phyloP scores from a whole-genome alignment of 2,888 invertebrate genomes.

The Xestoiulus laeticollis region DNA sequence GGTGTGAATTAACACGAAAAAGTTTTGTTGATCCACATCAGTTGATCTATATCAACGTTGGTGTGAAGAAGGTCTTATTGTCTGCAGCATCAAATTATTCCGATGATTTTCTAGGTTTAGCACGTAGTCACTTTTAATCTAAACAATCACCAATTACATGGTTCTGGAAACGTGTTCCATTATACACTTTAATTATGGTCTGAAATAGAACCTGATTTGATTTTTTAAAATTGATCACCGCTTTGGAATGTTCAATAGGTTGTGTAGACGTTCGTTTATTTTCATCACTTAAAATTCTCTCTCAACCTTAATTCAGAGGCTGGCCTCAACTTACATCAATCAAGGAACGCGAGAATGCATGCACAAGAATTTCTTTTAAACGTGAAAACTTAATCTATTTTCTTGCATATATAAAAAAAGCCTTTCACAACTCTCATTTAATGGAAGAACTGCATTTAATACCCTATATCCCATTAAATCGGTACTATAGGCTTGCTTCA shows the following conservation, averaged over 20 bases:
- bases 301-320: not conserved
- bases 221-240: not conserved
- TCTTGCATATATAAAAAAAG: not conserved
- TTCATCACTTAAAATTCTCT: not conserved
- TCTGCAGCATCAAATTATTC: no score
- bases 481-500: not conserved
- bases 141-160: not conserved
- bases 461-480: not conserved
- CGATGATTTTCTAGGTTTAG: no score
- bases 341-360: not conserved
- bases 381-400: constrained; percentile 40
- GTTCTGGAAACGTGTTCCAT: not conserved
- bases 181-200: not conserved
- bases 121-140: no score
- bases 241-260: not conserved
- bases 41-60: no score
- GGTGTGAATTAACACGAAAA: no score
- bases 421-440: not conserved
- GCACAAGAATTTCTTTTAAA: not conserved
- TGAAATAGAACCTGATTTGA: not conserved
- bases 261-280: not conserved
- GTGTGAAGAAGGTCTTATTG: no score
- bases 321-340: not conserved
- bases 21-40: no score
- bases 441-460: constrained; percentile 35